These are phyloP conservation scores for Anhinga rufa DNA, from an alignment of 2,113 vertebrate genomes.

Conservation along the genomic window DNA sequence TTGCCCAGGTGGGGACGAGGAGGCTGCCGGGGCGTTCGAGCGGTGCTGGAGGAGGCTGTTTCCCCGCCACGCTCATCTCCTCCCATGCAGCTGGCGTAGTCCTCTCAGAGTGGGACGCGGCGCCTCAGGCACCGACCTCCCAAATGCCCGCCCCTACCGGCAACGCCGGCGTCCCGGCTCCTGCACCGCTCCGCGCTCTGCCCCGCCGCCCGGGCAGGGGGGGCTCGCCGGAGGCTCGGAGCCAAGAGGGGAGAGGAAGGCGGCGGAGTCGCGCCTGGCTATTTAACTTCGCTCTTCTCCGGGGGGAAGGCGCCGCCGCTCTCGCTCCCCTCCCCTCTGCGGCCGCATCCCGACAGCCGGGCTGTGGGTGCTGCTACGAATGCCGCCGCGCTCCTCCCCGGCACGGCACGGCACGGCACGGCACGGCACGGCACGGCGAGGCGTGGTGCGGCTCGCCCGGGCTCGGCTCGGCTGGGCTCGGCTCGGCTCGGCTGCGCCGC, in stretches of 20 bases:
- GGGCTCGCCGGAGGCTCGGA: neutral
- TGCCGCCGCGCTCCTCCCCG: neutral
- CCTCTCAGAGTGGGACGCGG: conserved; percentile 65
- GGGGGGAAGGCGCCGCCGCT: neutral
- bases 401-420: too few species aligned
- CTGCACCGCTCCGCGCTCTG: neutral
- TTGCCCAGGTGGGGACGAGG: conserved; percentile 83
- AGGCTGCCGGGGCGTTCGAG: conserved; percentile 82
- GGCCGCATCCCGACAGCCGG: neutral
- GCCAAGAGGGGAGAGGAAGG: neutral
- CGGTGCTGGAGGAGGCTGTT: conserved; percentile 72
- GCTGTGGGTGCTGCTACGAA: neutral
- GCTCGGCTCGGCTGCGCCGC: neutral
- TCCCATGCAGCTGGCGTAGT: conserved; percentile 74
- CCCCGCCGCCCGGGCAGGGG: neutral
- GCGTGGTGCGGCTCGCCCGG: too few species aligned
- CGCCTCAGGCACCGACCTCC: conserved; percentile 70
- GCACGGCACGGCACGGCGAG: too few species aligned
- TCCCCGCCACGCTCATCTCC: conserved; percentile 87
- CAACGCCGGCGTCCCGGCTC: neutral
- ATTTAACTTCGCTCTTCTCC: conserved; percentile 5
- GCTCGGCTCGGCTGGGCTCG: neutral
- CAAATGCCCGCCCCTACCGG: neutral
- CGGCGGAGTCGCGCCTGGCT: neutral
- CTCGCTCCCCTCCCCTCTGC: neutral